Evolutionary conservation across 2,797 vertebrate genomes (phyloP), one percentile per base, ranked within the genome.

Genomic region (Nothura maculosa): DNA sequence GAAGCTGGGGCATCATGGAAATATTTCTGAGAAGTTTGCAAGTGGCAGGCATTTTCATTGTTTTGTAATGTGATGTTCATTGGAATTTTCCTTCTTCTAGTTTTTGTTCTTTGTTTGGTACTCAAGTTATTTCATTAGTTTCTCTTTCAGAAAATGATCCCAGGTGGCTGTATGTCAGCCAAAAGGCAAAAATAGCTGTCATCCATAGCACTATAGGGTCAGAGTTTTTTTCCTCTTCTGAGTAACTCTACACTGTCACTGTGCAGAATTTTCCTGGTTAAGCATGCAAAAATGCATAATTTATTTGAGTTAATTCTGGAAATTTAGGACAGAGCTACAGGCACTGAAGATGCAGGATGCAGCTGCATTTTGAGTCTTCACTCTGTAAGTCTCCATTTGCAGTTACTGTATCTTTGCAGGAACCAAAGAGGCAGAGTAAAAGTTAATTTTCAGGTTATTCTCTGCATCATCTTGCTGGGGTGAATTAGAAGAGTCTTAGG

Each of bases 291-390:
- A 95, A 92, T 93, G 72, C 38, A 87, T 90, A 95, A 96, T 84
- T 90, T 95, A 94, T 87, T 89, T 77, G 64, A 72, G 87, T 60
- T 95, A 84, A 94, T 94, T 94, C 86, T 85, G 45, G 48, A 89
- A 96, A 94, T 36, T 0, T 10, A 89, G 91, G 90, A 79, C 80
- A 88, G 81, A 90, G 61, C 72, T 85, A 87, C 68, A 82, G 80
- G 87, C 19, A 0, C 55, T 57, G 84, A 89, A 92, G 72, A 92
- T 95, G 61, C 85, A 42, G 88, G 79, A 91, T 74, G 55, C 72
- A 81, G 54, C 55, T 94, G 22, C 92, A 55, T 58, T 92, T 70
- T 47, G 72, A 68, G 21, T 24, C 73, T 95, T 92, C 38, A 40
- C 27, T 85, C 32, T 47, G 45, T 18, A 87, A 40, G 19, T 38